Base-by-base conservation (phyloP, 2,888 invertebrate species). In the Stenurella melanura region DNA sequence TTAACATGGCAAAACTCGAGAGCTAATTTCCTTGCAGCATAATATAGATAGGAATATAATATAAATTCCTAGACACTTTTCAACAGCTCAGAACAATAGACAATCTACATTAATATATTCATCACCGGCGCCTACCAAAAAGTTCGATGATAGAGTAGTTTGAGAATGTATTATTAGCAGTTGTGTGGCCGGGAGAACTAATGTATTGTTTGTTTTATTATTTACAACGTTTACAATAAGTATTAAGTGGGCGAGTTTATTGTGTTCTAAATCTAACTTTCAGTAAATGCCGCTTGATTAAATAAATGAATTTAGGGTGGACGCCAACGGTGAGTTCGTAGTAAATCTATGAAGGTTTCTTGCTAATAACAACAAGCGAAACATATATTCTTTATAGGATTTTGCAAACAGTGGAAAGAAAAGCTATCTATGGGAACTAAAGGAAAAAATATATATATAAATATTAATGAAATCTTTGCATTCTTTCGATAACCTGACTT, bases 71-170 rank as follows among this genome's bases (percentile, higher is more conserved):
- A 50, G 50, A 50, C 50, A n/a, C 50, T 50, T 42, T 42, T 50
- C 15, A 50, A 50, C 15, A 4, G 50, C 6, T 50, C n/a, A 50
- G 50, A 50, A 50, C 50, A 50, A 50, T 50, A 50, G 50, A 50
- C 50, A 50, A 50, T 50, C 50, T 50, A n/a, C 50, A 50, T 50
- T 50, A 50, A 50, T 50, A 50, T 50, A 50, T 50, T 50, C 50
- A 50, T 50, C n/a, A 50, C 50, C 6, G 50, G 50, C 50, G 50
- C 50, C 50, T 50, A 50, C 50, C 50, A 50, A 50, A 50, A 50
- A 50, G n/a, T 50, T 50, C 12, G n/a, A 50, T 50, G 50, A 50
- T 50, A 50, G 50, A 50, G 50, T n/a, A n/a, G 50, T 50, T 50
- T 50, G 50, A 15, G 50, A 50, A 50, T 50, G 7, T 50, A 50